Evolutionary conservation across 2,797 vertebrate species (phyloP), one percentile per base, ranked within the genome.

Genomic region (Pseudotriccus pelzelni): DNA sequence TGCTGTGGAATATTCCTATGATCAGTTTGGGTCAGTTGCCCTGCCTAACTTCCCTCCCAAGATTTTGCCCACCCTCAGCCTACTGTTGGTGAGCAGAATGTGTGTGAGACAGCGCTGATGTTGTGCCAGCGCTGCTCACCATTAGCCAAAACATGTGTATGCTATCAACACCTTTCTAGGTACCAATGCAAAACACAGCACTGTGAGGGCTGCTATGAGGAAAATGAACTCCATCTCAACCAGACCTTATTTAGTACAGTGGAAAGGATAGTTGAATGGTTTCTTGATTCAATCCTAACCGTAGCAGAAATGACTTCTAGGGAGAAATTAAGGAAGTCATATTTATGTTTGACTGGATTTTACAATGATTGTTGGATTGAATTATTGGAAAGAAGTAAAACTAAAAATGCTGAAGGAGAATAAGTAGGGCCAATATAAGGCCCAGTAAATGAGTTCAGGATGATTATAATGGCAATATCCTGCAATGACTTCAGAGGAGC

Each of bases 51-150:
- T 36, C 32, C 20, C 19, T 63, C 36, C 23, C 14, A 56, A 30
- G n/a, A 69, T 49, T 49, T 55, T 56, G 11, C 46, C 9, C 5
- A 24, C 2, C 7, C 22, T 9, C 13, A 55, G 23, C 27, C 23
- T 24, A 28, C 41, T 37, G 32, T 32, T 62, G 36, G 14, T 7
- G 23, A 14, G 36, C 1, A 20, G 43, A 69, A 37, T 43, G 10
- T 3, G 55, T 19, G 32, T 16, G 14, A 55, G 41, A 28, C 15
- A 28, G 22, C 0, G 0, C 10, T 20, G 15, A 18, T 28, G 12
- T 13, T 49, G 21, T 20, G 18, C 12, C 17, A 9, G 47, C 0
- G 0, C 17, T 53, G 34, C 30, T 47, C 47, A 67, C 30, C 25
- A 9, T 8, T 20, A 41, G 14, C 25, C 21, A 68, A 68, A 88